These are phyloP conservation scores for Macquaria australasica DNA, from an alignment of 2,113 vertebrate genomes.

Conservation along the genomic window DNA sequence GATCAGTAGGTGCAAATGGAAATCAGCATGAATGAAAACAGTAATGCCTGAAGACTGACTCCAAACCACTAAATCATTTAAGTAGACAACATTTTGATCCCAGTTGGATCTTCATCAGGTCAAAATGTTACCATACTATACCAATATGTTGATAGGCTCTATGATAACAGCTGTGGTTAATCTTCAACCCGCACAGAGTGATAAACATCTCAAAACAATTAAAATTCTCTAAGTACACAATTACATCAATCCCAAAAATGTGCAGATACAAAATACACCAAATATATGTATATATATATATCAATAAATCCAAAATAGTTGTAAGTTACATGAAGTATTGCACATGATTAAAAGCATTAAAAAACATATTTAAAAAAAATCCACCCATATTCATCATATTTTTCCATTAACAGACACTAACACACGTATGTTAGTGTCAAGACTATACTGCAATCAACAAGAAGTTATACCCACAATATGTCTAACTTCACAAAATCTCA, in stretches of 20 bases:
- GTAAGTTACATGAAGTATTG: background rate
- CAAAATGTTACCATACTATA: background rate
- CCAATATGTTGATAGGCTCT: background rate
- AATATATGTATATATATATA: background rate
- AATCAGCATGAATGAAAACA: background rate
- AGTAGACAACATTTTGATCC: background rate
- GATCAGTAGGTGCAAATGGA: background rate
- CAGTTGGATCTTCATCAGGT: background rate
- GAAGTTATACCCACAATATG: background rate
- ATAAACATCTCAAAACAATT: too few relatives aligned
- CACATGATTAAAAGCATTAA: background rate
- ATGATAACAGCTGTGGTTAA: background rate
- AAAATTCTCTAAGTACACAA: background rate
- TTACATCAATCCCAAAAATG: background rate
- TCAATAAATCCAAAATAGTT: background rate
- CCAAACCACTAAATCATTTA: background rate
- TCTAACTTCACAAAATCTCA: background rate
- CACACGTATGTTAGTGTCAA: background rate
- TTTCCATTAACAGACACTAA: background rate
- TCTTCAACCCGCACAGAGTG: too few relatives aligned
- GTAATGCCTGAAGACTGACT: background rate
- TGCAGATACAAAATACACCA: background rate
- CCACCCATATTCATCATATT: background rate
- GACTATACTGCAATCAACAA: background rate
- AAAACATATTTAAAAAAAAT: background rate